phyloP scores from a whole-genome alignment of 2,113 vertebrate genomes.

The Hippocampus comes region DNA sequence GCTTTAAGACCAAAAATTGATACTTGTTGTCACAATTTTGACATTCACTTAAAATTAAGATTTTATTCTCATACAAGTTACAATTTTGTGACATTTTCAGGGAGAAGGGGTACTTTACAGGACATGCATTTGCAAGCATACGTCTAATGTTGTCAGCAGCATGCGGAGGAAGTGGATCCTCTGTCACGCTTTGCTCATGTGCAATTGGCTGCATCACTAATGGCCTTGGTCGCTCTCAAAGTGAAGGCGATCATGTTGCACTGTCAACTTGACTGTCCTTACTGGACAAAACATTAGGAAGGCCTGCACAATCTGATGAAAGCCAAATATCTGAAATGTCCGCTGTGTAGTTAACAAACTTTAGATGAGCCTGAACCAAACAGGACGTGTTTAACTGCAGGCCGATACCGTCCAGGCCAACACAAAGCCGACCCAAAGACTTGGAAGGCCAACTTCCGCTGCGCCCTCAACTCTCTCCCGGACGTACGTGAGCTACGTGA shows the following conservation, averaged over 20 bases:
- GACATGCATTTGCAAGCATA: background rate
- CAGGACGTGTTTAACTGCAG: conserved; percentile 22
- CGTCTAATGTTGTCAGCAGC: background rate
- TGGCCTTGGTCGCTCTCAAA: background rate
- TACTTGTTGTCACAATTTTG: too few relatives aligned
- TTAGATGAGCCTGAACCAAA: background rate
- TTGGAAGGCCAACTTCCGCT: conserved; percentile 80
- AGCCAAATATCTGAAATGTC: background rate
- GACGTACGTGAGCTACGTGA: conserved; percentile 74
- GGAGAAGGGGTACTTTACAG: background rate
- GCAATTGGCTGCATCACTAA: background rate
- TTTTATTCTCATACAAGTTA: too few relatives aligned
- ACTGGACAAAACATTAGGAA: background rate
- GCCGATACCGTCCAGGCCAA: conserved; percentile 69
- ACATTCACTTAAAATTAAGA: too few relatives aligned
- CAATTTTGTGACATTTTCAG: background rate
- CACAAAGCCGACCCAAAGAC: conserved; percentile 78
- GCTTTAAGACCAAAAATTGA: too few relatives aligned
- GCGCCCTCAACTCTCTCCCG: conserved; percentile 75
- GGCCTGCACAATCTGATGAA: background rate
- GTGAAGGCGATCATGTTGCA: background rate
- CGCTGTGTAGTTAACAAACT: background rate
- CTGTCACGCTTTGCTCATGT: conserved; percentile 3
- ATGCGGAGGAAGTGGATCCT: background rate
- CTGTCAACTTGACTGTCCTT: background rate